phyloP scores from a whole-genome alignment of 2,888 invertebrate species.

The Diarsia brunnea region DNA sequence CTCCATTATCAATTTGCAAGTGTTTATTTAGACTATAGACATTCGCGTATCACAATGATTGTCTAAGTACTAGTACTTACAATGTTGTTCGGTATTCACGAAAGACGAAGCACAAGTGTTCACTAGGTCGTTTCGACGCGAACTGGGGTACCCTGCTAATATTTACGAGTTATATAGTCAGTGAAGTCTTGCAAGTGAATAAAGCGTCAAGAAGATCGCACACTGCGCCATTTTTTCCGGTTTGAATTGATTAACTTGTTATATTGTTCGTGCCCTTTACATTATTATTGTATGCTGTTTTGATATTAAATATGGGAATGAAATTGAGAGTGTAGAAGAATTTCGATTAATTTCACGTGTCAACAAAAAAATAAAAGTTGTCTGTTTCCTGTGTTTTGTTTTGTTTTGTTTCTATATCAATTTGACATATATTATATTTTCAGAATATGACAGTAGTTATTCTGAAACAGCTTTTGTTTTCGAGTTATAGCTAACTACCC shows the following conservation, averaged over 20 bases:
- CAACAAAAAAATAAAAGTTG: no score
- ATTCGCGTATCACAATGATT: neutral
- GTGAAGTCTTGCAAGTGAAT: constrained; percentile 6
- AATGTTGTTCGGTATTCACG: no score
- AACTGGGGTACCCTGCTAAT: constrained; percentile 5
- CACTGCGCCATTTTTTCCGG: neutral
- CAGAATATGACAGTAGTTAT: no score
- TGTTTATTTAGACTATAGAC: neutral
- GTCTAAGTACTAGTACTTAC: constrained; percentile 6
- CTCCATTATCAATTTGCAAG: neutral
- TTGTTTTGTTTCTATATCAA: no score
- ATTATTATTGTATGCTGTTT: neutral
- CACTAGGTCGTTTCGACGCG: neutral
- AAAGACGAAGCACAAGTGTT: neutral
- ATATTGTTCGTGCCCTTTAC: neutral
- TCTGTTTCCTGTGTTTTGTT: no score
- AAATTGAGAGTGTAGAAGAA: neutral
- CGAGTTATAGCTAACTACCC: no score
- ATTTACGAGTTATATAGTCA: constrained; percentile 25
- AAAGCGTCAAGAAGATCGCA: constrained; percentile 10
- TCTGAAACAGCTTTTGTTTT: no score
- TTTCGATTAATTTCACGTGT: no score
- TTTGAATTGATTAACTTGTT: neutral
- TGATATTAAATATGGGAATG: neutral
- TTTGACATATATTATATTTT: no score